These are phyloP conservation scores for Eulemur mongoz DNA, from an alignment of 2,797 vertebrate genomes.

Conservation along the genomic window DNA sequence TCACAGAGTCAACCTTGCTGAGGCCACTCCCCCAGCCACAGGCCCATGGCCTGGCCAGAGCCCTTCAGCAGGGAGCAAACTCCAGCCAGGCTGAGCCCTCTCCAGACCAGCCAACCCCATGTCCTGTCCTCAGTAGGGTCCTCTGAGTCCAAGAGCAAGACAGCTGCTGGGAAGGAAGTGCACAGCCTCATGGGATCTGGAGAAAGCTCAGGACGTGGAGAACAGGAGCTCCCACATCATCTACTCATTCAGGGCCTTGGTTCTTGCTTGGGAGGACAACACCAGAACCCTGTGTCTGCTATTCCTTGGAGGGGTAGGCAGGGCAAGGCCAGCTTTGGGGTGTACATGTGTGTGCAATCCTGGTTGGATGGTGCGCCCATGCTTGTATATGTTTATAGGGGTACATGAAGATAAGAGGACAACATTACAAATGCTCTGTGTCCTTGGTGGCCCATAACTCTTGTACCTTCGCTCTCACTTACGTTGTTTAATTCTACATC, in stretches of 20 bases:
- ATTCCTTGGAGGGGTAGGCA: not conserved
- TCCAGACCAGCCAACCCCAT: not conserved
- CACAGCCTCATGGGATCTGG: not conserved
- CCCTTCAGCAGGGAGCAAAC: not conserved
- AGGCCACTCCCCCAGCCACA: not conserved
- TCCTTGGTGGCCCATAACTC: not conserved
- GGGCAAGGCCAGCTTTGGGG: not conserved
- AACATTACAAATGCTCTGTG: not conserved
- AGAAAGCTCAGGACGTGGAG: not conserved
- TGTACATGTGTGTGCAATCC: not conserved
- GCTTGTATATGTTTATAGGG: not conserved
- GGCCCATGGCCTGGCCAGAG: not conserved
- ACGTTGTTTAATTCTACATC: not conserved
- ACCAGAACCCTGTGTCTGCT: not conserved
- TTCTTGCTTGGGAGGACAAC: not conserved
- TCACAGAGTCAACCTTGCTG: not conserved
- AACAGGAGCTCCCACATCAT: not conserved
- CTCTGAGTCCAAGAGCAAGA: not conserved
- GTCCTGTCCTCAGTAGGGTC: not conserved
- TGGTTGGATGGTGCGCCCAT: not conserved
- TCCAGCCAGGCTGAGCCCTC: not conserved
- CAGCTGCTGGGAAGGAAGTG: not conserved
- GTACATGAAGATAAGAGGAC: not conserved
- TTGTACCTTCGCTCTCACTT: not conserved
- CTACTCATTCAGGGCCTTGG: not conserved